A percentile compares a stretch with the other conserved stretches of the same genome.
phyloP scores from a whole-genome alignment of 2,888 invertebrate genomes.

The Habroteleia sp. region DNA sequence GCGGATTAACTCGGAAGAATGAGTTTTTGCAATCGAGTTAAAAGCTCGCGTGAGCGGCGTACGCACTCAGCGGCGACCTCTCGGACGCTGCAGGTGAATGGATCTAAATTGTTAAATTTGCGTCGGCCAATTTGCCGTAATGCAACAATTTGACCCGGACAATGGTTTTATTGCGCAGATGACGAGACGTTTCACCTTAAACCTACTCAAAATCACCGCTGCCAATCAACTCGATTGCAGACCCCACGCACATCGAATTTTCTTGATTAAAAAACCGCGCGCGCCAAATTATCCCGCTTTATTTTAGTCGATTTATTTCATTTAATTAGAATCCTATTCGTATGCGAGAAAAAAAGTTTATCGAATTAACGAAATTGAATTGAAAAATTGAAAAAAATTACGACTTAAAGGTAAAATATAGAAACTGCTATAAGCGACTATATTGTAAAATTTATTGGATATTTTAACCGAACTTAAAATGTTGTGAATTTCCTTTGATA shows the following conservation, averaged over 20 bases:
- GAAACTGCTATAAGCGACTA: too few species aligned
- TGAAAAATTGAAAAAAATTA: neutral
- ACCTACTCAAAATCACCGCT: neutral
- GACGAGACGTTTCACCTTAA: neutral
- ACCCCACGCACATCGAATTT: neutral
- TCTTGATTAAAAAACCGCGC: conserved; percentile 18
- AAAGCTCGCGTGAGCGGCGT: conserved; percentile 22
- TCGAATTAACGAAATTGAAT: conserved; percentile 13
- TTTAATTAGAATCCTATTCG: conserved; percentile 14
- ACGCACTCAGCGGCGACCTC: conserved; percentile 14
- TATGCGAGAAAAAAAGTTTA: conserved; percentile 1
- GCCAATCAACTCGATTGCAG: conserved; percentile 16
- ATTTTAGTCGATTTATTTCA: neutral
- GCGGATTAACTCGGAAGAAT: conserved; percentile 39
- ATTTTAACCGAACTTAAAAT: too few species aligned
- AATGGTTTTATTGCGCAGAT: conserved; percentile 19
- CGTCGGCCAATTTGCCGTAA: conserved; percentile 30
- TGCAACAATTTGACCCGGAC: conserved; percentile 29
- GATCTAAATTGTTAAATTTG: conserved; percentile 51
- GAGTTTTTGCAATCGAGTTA: conserved; percentile 46
- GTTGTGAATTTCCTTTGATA: too few species aligned
- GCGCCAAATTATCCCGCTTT: neutral
- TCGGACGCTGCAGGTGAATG: conserved; percentile 32
- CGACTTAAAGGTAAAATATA: too few species aligned
- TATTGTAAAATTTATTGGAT: too few species aligned